Evolutionary conservation across 2,888 invertebrate species (phyloP).

Genomic region (Athetis lepigone): DNA sequence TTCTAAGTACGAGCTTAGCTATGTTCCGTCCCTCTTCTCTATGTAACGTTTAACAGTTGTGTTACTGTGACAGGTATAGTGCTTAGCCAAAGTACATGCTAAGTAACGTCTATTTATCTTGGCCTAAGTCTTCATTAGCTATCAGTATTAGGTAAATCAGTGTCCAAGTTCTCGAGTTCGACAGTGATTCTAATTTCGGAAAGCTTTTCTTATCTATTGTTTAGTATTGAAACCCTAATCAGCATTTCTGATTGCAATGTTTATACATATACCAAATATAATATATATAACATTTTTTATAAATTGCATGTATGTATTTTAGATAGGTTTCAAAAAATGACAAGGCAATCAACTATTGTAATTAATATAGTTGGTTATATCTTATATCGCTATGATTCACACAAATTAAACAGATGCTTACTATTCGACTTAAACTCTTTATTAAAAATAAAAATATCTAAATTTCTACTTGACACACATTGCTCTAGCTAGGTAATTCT

Average conservation of each 20-base stretch:
- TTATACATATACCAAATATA: neutral
- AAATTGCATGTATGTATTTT: neutral
- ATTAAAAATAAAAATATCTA: too few relatives aligned
- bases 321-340: conserved; percentile 20
- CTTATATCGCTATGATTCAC: neutral
- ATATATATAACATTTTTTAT: neutral
- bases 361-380: neutral
- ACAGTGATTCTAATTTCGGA: neutral
- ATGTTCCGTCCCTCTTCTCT: too few relatives aligned
- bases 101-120: too few relatives aligned
- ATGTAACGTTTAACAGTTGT: too few relatives aligned
- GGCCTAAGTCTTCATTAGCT: conserved; percentile 11
- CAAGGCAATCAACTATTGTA: conserved; percentile 24
- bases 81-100: too few relatives aligned
- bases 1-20: too few relatives aligned
- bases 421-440: conserved; percentile 6
- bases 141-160: neutral
- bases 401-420: neutral
- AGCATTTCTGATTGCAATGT: neutral
- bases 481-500: too few relatives aligned
- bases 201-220: neutral
- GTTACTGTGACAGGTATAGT: too few relatives aligned
- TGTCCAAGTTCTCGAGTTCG: neutral
- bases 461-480: neutral
- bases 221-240: neutral